Evolutionary conservation across 2,797 vertebrate genomes (phyloP).

Genomic region (Megaceryle alcyon): DNA sequence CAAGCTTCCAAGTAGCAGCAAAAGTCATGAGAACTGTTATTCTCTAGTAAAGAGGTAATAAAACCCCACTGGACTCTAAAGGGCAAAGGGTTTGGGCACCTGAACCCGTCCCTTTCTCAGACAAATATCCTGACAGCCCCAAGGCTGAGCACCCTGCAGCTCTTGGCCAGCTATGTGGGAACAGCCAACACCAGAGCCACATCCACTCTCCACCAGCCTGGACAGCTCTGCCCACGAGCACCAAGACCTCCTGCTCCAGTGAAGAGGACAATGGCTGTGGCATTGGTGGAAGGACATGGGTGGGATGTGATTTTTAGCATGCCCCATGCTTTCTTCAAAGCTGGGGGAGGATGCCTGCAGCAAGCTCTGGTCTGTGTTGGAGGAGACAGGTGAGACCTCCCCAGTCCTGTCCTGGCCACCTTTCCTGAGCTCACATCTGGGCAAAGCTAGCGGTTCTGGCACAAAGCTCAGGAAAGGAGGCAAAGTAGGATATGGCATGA

Average conservation of each 20-base stretch:
- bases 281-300: rapidly evolving
- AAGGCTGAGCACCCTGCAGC: background rate
- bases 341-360: background rate
- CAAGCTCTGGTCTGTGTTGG: rapidly evolving
- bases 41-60: background rate
- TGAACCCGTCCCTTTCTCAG: background rate
- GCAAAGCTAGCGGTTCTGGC: background rate
- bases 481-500: background rate
- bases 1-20: constrained; percentile 30
- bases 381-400: background rate
- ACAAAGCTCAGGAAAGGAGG: background rate
- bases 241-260: rapidly evolving
- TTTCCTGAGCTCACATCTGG: background rate
- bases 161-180: background rate
- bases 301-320: background rate
- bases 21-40: background rate
- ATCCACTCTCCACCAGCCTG: background rate
- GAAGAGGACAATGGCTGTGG: rapidly evolving
- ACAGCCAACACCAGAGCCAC: rapidly evolving
- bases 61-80: background rate
- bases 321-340: background rate
- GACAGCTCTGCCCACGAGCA: background rate
- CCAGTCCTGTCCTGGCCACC: background rate
- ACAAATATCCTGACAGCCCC: rapidly evolving
- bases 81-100: background rate